Evolutionary conservation across 2,888 invertebrate species (phyloP), one percentile per base, ranked within the genome.

Genomic region (Byasa hedistus): DNA sequence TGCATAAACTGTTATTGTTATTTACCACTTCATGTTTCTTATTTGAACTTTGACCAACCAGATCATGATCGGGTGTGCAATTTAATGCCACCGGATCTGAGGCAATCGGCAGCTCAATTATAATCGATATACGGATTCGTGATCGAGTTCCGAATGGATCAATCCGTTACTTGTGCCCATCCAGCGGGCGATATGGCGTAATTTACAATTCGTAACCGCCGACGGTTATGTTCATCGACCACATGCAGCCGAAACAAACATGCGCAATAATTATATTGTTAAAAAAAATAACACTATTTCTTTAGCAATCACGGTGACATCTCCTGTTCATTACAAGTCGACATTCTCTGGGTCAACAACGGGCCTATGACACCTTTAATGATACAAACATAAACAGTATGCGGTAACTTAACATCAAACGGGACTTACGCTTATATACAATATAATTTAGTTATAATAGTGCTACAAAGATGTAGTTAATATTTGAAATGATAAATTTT

Each of bases 61-160:
- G 68, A 70, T 82, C 82, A 84, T 84, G 84, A 82, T 82, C 74
- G 71, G 61, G 65, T 69, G 71, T 71, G 71, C 78, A 81, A 80
- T 84, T 81, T 84, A 80, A 78, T 75, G 78, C 67, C 68, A 59
- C 65, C 63, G 68, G 71, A 69, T 69, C 72, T 74, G 73, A 73
- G 69, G 78, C 44, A 66, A 54, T 51, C 59, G 58, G 44, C 44
- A 63, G 51, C 60, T 51, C 54, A 60, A 64, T 65, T 76, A 78
- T 82, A 82, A 82, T 85, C 79, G 79, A 65, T 73, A 74, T 74
- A 75, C 69, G 70, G 73, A 59, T 75, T 82, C 82, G 83, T 85
- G 85, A 79, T 83, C 80, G 75, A 72, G 66, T 70, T 68, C 65
- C 71, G 74, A 74, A 72, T 61, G 62, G 69, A 63, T 65, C 68